Percentiles rank a stretch among this genome's conserved stretches.
phyloP scores from a whole-genome alignment of 2,888 invertebrate species.

The Cacoxenus indagator region DNA sequence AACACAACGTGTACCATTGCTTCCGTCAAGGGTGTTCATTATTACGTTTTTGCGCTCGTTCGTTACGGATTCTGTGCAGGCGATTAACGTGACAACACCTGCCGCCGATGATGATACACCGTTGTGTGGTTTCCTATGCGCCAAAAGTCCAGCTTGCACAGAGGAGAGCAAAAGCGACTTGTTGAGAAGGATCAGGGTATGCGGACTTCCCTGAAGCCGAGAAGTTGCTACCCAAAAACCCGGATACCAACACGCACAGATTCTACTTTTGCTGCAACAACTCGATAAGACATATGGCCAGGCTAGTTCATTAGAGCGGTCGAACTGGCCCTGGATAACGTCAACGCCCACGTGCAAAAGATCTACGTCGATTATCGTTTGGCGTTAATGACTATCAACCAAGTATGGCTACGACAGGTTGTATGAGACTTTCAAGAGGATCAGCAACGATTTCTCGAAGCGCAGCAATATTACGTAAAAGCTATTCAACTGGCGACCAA shows the following conservation, averaged over 20 bases:
- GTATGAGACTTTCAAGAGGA: slow-evolving; percentile 83
- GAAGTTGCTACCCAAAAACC: slow-evolving; percentile 81
- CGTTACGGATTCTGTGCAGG: slow-evolving; percentile 85
- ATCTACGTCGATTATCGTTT: slow-evolving; percentile 89
- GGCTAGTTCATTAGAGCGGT: slow-evolving; percentile 90
- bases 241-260: slow-evolving; percentile 92
- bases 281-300: slow-evolving; percentile 84
- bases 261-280: slow-evolving; percentile 85
- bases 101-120: slow-evolving; percentile 41
- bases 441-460: slow-evolving; percentile 85
- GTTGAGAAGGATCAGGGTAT: slow-evolving; percentile 80
- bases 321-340: slow-evolving; percentile 85
- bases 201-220: slow-evolving; percentile 85
- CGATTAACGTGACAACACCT: slow-evolving; percentile 71
- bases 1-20: slow-evolving; percentile 77
- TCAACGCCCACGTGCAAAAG: slow-evolving; percentile 90
- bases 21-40: slow-evolving; percentile 90
- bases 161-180: slow-evolving; percentile 87
- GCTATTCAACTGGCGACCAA: slow-evolving; percentile 86
- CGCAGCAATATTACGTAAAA: slow-evolving; percentile 85
- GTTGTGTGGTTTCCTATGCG: slow-evolving; percentile 78
- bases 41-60: slow-evolving; percentile 91
- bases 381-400: slow-evolving; percentile 76
- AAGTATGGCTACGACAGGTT: slow-evolving; percentile 76
- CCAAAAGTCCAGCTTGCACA: slow-evolving; percentile 81